A percentile compares a stretch with the other conserved stretches of the same genome.
phyloP scores from a whole-genome alignment of 2,113 vertebrate genomes.

The Myocastor coypus region DNA sequence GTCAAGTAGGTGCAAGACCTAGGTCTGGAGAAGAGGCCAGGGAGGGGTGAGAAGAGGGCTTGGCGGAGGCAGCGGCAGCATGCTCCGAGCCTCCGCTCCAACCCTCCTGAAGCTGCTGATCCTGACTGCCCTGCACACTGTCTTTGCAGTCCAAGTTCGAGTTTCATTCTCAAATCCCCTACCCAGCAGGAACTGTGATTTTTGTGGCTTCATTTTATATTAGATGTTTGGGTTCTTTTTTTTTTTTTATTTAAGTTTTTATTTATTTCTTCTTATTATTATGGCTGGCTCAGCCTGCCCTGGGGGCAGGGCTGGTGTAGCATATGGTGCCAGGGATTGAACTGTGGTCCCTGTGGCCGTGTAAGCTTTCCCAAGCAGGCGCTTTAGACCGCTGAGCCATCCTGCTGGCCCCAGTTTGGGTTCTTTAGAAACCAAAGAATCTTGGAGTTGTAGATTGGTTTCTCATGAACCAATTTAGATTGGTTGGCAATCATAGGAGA shows the following conservation, averaged over 20 bases:
- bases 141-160: background rate
- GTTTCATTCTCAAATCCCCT: background rate
- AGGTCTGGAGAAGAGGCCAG: background rate
- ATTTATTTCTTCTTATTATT: too few species aligned
- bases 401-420: too few species aligned
- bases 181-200: background rate
- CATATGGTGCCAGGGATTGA: too few species aligned
- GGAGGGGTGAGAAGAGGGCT: background rate
- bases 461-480: background rate
- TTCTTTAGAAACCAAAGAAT: conserved; percentile 25
- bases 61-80: background rate
- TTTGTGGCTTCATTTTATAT: conserved; percentile 22
- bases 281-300: too few species aligned
- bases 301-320: too few species aligned
- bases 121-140: background rate
- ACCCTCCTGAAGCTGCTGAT: background rate
- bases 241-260: too few species aligned
- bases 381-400: too few species aligned
- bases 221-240: background rate
- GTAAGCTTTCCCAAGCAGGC: too few species aligned
- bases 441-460: background rate
- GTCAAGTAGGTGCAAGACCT: background rate
- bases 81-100: rapidly evolving
- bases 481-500: background rate
- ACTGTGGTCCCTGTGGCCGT: too few species aligned